Base-by-base conservation (phyloP, 2,113 vertebrate species). In the Struthio camelus region DNA sequence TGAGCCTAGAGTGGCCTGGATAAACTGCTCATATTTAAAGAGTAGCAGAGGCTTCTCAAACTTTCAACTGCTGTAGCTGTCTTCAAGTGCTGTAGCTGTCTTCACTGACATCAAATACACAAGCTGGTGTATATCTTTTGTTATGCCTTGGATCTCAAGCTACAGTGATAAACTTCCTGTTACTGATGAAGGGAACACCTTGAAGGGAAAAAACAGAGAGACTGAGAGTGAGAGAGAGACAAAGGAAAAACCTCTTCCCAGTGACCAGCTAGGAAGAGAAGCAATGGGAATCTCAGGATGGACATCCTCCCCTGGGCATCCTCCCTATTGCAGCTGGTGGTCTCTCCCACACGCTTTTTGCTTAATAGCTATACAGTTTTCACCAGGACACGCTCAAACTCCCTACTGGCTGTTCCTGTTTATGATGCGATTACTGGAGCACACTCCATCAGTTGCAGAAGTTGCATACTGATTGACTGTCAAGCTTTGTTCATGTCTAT, bases 131-230 rank as follows among this genome's bases (percentile, higher is more conserved):
- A 28, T 51, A 28, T n/a, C 22, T 3, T 62, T 50, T 61, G 27
- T 79, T 69, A 30, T 27, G 19, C 40, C 42, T 79, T 79, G 32
- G 40, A 30, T 53, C 66, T 44, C 7, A 77, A 66, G 48, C 24
- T 20, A 78, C n/a, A 59, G 20, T 16, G 12, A 48, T 18, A 54
- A 86, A 58, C 8, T 19, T 34, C 23, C 46, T 25, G 10, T 72
- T 40, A 7, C 8, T 36, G 82, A 50, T 19, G 28, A 65, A n/a
- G 51, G 51, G 25, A 24, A 53, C 51, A 53, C 17, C 81, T 30
- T 71, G 25, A 23, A 3, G 10, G 3, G 4, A 6, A 28, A 28
- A 19, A 53, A 44, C 10, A 1, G 1, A 65, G 9, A 64, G 4
- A 59, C 18, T 0, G n/a, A 64, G 18, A 54, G 1, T 4, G 65